These are phyloP conservation scores for Hirundo rustica DNA, from an alignment of 2,797 vertebrate genomes.

Conservation along the genomic window DNA sequence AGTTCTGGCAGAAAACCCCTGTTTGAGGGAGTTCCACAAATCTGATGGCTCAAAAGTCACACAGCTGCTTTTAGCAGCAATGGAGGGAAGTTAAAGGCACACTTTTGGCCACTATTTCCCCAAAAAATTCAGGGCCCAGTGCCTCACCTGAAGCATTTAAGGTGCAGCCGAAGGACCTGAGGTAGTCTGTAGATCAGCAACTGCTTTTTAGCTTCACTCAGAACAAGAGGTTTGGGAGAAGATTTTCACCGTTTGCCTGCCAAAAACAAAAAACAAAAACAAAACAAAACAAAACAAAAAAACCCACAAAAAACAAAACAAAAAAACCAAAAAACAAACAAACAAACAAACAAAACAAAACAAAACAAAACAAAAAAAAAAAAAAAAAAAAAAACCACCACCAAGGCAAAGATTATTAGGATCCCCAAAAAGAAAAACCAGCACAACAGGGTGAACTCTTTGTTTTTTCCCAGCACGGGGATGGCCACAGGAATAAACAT, in stretches of 20 bases:
- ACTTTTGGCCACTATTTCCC: background rate
- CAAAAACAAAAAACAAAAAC: no score
- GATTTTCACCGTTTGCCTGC: conserved; percentile 94
- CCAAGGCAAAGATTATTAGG: background rate
- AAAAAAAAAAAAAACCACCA: no score
- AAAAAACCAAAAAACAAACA: no score
- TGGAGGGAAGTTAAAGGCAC: no score
- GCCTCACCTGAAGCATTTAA: conserved; percentile 95
- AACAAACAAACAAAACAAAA: no score
- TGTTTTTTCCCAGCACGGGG: no score
- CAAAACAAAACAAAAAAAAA: no score
- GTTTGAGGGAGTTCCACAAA: fast-evolving
- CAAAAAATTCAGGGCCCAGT: background rate
- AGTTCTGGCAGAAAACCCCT: fast-evolving
- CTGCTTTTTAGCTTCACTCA: conserved; percentile 98
- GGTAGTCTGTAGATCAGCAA: conserved; percentile 99
- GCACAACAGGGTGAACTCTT: background rate
- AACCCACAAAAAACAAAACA: background rate
- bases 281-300: no score
- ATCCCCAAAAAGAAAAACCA: background rate
- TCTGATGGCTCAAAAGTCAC: background rate
- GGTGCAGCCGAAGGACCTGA: conserved; percentile 99
- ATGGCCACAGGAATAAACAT: no score
- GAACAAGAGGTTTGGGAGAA: conserved; percentile 93
- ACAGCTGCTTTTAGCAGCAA: background rate